These are phyloP conservation scores for Anguilla megastoma DNA, from an alignment of 2,797 vertebrate genomes.

Conservation along the genomic window DNA sequence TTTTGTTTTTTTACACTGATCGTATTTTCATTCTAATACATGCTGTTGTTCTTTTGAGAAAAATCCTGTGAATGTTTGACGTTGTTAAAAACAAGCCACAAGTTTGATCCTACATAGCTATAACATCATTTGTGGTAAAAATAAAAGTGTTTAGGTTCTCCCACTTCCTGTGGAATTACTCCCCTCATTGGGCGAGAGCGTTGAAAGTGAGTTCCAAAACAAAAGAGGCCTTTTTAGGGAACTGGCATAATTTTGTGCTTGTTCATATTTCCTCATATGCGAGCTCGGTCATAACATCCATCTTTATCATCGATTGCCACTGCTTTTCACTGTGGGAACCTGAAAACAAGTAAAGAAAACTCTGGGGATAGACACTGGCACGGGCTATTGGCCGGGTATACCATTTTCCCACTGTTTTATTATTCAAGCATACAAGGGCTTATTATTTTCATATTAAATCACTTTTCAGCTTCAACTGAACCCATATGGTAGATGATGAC, in stretches of 20 bases:
- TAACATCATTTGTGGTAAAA: not conserved
- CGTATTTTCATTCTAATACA: not conserved
- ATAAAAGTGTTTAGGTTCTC: not conserved
- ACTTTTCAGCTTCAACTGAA: not conserved
- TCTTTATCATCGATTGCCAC: not conserved
- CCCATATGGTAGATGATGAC: not conserved
- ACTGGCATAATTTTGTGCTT: not conserved
- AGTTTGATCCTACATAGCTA: not conserved
- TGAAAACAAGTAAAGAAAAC: not conserved
- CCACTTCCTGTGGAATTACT: not conserved
- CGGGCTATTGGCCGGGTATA: not conserved
- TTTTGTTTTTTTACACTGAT: not conserved
- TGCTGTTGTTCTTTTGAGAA: not conserved
- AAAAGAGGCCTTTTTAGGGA: not conserved
- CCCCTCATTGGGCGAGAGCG: not conserved
- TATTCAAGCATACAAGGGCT: not conserved
- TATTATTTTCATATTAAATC: not conserved
- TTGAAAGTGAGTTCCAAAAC: not conserved
- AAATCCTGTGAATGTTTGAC: not conserved
- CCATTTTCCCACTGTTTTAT: not conserved
- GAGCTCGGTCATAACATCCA: not conserved
- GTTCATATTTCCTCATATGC: not conserved
- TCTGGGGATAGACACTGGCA: not conserved
- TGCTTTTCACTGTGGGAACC: not conserved
- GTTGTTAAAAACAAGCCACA: not conserved